Percentiles rank a stretch among this genome's conserved stretches.
phyloP scores from a whole-genome alignment of 2,888 invertebrate genomes.

The Ormyrus labotus region DNA sequence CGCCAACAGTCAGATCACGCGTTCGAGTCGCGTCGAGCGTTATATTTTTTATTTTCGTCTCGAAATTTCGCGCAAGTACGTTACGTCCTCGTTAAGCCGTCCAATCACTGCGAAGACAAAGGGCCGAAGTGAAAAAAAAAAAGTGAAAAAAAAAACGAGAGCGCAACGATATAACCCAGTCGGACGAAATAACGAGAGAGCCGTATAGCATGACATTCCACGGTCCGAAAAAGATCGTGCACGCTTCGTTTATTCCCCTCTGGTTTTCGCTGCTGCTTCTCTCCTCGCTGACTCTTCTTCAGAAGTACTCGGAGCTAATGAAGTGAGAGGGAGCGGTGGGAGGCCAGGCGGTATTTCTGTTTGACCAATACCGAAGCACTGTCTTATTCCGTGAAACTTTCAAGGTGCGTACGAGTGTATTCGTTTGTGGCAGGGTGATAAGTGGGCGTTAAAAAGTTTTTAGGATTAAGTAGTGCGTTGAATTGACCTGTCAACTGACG shows the following conservation, averaged over 20 bases:
- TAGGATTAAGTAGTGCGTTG: too few species aligned
- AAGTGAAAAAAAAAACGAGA: background rate
- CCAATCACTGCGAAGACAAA: slow-evolving; percentile 2
- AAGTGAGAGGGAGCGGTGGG: too few species aligned
- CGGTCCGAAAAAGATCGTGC: background rate
- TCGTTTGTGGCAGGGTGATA: too few species aligned
- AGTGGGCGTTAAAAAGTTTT: too few species aligned
- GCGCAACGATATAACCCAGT: background rate
- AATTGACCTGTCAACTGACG: too few species aligned
- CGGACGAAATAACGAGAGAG: slow-evolving; percentile 28
- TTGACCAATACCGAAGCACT: too few species aligned
- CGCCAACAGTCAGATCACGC: slow-evolving; percentile 16
- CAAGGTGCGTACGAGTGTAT: too few species aligned
- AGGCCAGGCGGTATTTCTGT: too few species aligned
- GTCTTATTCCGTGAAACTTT: too few species aligned
- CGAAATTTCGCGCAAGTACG: background rate
- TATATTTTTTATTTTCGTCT: slow-evolving; percentile 16
- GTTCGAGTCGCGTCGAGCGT: background rate
- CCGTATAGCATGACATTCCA: background rate
- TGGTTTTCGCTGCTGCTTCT: background rate
- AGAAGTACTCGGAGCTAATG: background rate
- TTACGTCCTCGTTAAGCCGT: slow-evolving; percentile 25
- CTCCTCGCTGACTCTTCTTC: background rate
- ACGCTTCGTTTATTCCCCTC: background rate
- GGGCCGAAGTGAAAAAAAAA: background rate